phyloP scores from a whole-genome alignment of 2,797 vertebrate species.

The Pseudochirops corinnae region DNA sequence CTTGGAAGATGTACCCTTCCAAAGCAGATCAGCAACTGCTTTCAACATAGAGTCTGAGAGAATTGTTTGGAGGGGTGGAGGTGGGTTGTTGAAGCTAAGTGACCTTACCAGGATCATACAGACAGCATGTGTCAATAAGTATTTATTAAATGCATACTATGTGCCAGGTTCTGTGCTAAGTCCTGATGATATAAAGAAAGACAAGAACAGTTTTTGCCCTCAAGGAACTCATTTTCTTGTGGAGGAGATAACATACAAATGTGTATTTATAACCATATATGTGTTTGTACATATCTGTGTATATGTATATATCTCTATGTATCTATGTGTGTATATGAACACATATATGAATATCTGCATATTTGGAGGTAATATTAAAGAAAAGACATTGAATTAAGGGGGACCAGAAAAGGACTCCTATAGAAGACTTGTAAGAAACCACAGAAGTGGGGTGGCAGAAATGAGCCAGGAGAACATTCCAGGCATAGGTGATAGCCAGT shows the following conservation, averaged over 20 bases:
- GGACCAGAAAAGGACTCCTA: not conserved
- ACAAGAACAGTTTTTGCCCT: not conserved
- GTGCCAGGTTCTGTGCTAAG: not conserved
- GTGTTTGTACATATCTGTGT: not conserved
- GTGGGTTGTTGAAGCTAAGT: not conserved
- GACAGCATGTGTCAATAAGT: not conserved
- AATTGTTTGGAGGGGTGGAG: not conserved
- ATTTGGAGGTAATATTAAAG: not conserved
- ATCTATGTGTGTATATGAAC: not conserved
- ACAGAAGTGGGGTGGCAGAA: not conserved
- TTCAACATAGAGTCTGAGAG: not conserved
- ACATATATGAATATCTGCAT: not conserved
- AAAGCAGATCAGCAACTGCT: not conserved
- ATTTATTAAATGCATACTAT: not conserved
- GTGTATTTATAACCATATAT: not conserved
- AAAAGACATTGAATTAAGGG: not conserved
- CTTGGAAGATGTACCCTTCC: not conserved
- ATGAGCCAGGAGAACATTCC: not conserved
- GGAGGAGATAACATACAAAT: not conserved
- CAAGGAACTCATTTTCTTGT: not conserved
- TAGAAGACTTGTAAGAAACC: not conserved
- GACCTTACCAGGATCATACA: not conserved
- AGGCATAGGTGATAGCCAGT: not conserved
- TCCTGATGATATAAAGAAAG: not conserved
- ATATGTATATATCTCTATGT: not conserved